Conservation (phyloP, 2,888 invertebrate genomes). For the Amphipyra berbera region DNA sequence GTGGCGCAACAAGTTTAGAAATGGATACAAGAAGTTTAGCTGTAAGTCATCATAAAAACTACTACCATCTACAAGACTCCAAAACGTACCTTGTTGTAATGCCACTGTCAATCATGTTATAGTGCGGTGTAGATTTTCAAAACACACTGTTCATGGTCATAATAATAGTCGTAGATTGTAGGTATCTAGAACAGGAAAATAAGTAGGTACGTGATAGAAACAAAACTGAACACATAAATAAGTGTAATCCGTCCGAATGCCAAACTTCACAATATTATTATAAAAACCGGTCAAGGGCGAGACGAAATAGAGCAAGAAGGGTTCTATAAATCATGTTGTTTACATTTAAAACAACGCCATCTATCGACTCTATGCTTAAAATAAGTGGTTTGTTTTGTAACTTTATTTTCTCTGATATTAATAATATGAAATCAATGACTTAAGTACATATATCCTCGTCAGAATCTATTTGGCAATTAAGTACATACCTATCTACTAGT, state of each 20-base stretch:
- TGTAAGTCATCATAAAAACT: constrained; percentile 83
- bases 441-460: neutral
- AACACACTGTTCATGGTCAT: neutral
- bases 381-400: constrained; percentile 2
- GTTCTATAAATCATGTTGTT: constrained; percentile 48
- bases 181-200: constrained; percentile 13
- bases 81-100: constrained; percentile 13
- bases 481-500: no score
- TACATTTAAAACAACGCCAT: constrained; percentile 50
- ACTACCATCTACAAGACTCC: neutral
- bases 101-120: neutral
- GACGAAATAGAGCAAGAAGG: constrained; percentile 55
- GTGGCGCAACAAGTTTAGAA: constrained; percentile 94
- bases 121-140: neutral
- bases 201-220: constrained; percentile 8
- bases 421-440: no score
- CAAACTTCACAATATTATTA: constrained; percentile 41
- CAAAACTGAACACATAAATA: constrained; percentile 10
- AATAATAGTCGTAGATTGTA: neutral
- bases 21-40: constrained; percentile 93
- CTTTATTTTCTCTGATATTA: neutral
- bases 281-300: constrained; percentile 59
- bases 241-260: constrained; percentile 18
- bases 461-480: neutral
- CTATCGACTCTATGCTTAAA: constrained; percentile 23